Conservation (phyloP, 2,888 invertebrate genomes). For the Acrobeloides nanus region DNA sequence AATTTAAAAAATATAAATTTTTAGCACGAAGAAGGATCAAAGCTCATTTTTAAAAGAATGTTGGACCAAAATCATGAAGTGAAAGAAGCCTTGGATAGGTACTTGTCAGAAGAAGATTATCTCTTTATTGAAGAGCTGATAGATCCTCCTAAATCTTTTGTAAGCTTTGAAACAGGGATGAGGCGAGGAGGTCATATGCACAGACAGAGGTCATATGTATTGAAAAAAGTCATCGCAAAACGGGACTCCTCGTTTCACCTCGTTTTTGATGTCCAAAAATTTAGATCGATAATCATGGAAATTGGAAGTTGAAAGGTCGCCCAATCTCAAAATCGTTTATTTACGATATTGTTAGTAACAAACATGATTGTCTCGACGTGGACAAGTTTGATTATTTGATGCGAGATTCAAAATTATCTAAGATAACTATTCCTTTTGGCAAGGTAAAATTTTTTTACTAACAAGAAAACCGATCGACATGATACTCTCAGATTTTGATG, state of each 20-base stretch:
- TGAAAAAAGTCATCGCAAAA: too few relatives aligned
- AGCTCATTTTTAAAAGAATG: slow-evolving; percentile 58
- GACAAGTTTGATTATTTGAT: slow-evolving; percentile 66
- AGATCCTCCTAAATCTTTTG: slow-evolving; percentile 30
- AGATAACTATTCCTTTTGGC: slow-evolving; percentile 19
- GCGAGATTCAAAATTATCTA: slow-evolving; percentile 55
- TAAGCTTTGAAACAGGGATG: slow-evolving; percentile 16
- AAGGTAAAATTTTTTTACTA: slow-evolving; percentile 11
- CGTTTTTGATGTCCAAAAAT: too few relatives aligned
- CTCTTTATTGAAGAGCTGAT: slow-evolving; percentile 59
- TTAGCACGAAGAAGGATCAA: slow-evolving; percentile 60
- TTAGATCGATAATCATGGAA: too few relatives aligned
- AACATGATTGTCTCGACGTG: slow-evolving; percentile 31
- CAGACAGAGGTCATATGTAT: too few relatives aligned
- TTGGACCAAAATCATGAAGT: slow-evolving; percentile 50
- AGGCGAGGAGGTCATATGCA: too few relatives aligned
- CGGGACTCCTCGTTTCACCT: too few relatives aligned
- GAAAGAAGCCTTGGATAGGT: slow-evolving; percentile 46
- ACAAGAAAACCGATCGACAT: too few relatives aligned
- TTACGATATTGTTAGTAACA: slow-evolving; percentile 58
- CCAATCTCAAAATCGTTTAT: slow-evolving; percentile 56
- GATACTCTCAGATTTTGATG: too few relatives aligned
- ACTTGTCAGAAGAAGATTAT: slow-evolving; percentile 53
- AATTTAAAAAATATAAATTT: slow-evolving; percentile 22
- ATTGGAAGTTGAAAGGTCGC: slow-evolving; percentile 32